These are phyloP conservation scores for Hypocryptadius cinnamomeus DNA, from an alignment of 2,113 vertebrate species.

Conservation along the genomic window DNA sequence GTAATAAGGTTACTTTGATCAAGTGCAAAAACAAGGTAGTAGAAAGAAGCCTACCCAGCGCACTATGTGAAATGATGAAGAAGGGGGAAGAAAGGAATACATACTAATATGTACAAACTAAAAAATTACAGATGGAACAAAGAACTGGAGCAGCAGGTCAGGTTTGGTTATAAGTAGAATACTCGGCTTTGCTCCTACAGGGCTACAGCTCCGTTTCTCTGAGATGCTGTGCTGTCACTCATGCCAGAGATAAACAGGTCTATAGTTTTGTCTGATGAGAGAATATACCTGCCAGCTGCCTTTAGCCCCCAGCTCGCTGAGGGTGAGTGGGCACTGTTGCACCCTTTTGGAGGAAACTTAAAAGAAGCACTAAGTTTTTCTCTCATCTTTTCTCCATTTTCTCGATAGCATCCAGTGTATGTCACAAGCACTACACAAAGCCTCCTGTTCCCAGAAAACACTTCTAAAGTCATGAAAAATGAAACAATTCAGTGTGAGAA, in stretches of 20 bases:
- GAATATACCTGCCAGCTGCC: neutral
- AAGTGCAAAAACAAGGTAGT: neutral
- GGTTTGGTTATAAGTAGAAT: neutral
- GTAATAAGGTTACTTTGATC: neutral
- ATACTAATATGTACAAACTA: neutral
- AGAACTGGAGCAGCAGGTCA: neutral
- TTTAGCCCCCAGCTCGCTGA: neutral
- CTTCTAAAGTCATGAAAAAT: neutral
- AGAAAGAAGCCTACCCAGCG: neutral
- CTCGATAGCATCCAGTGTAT: neutral
- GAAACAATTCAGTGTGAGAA: neutral
- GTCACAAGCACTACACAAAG: neutral
- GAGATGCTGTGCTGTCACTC: neutral
- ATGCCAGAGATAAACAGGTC: neutral
- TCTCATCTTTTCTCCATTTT: neutral
- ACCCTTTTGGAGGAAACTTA: neutral
- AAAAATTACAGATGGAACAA: neutral
- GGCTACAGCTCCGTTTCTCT: neutral
- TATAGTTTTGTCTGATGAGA: neutral
- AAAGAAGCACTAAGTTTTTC: neutral
- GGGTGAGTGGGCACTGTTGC: neutral
- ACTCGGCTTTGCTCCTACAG: neutral
- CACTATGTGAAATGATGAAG: neutral
- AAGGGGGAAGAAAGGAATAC: neutral
- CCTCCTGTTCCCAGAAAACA: neutral